These are phyloP conservation scores for Hypotaenidia philippensis DNA, from an alignment of 2,797 vertebrate genomes.

Conservation along the genomic window DNA sequence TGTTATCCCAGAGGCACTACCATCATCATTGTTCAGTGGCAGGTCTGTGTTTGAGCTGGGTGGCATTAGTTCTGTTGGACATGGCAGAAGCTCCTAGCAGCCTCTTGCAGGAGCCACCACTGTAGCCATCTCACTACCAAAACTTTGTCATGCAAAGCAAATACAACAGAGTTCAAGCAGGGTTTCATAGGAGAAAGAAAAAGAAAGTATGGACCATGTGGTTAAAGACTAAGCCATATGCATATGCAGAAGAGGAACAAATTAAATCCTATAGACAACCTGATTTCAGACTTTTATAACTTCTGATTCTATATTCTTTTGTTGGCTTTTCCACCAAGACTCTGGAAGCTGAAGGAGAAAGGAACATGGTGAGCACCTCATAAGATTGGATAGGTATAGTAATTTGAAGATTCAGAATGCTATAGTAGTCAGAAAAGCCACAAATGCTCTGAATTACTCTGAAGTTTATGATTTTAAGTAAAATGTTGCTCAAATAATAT, in stretches of 20 bases:
- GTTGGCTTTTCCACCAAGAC: neutral
- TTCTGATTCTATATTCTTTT: neutral
- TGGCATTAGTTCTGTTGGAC: too few species aligned
- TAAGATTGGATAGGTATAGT: neutral
- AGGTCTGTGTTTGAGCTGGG: too few species aligned
- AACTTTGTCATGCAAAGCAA: too few species aligned
- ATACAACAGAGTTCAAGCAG: neutral
- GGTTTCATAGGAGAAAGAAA: neutral
- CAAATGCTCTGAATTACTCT: neutral
- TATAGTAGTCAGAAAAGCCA: neutral
- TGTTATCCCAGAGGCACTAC: too few species aligned
- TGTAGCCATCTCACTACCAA: too few species aligned
- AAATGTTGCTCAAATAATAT: neutral
- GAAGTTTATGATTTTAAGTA: neutral
- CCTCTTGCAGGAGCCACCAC: too few species aligned
- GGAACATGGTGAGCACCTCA: neutral
- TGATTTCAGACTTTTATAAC: neutral
- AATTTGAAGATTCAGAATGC: neutral
- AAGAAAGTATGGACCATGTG: neutral
- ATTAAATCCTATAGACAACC: neutral
- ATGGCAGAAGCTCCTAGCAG: too few species aligned
- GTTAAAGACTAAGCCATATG: neutral
- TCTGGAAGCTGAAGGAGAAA: neutral
- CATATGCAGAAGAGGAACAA: neutral
- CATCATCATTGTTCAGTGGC: too few species aligned